Conservation (phyloP, 1,140 invertebrate genomes). For the Triops cancriformis region DNA sequence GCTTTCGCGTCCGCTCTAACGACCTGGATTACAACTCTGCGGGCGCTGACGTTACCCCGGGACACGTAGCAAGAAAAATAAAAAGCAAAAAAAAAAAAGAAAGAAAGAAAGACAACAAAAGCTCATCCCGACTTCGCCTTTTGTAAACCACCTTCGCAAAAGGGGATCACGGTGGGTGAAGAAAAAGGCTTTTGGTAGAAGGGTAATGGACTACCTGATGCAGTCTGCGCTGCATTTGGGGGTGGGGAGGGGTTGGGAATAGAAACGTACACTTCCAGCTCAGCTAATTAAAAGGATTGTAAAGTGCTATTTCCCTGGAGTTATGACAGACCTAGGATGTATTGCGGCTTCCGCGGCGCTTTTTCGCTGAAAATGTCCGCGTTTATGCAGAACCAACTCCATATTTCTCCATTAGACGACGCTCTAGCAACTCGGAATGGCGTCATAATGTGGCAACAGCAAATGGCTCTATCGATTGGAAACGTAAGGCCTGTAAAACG, state of each 20-base stretch:
- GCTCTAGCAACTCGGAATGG: background rate
- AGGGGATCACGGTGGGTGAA: background rate
- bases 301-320: background rate
- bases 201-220: constrained; percentile 8
- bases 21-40: constrained; percentile 8
- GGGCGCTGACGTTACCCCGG: background rate
- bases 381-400: background rate
- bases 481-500: background rate
- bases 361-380: background rate
- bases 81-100: background rate
- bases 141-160: background rate
- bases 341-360: background rate
- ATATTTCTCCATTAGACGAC: background rate
- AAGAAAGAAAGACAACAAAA: background rate
- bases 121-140: background rate
- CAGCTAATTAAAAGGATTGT: background rate
- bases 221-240: background rate
- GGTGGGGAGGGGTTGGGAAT: background rate
- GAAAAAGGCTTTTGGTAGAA: background rate
- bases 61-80: background rate
- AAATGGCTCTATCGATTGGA: background rate
- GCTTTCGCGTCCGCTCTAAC: background rate
- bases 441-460: background rate
- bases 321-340: background rate
- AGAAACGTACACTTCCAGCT: background rate